Evolutionary conservation across 2,888 invertebrate species (phyloP), one percentile per base, ranked within the genome.

Genomic region (Panopea generosa): DNA sequence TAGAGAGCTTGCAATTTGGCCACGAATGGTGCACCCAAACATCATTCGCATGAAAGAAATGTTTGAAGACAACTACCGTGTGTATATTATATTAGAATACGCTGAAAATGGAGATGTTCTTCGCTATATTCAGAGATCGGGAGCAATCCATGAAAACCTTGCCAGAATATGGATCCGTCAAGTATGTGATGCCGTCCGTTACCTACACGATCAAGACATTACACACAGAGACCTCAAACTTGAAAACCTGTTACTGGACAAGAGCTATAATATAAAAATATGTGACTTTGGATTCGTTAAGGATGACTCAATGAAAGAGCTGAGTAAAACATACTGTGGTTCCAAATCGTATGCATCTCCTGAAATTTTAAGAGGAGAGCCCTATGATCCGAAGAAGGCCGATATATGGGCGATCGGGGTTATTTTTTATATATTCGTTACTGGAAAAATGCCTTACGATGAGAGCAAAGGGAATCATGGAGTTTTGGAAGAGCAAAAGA

Each of bases 21-120:
- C 95, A 47, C 94, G 95, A 84, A 91, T 97, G 61, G 95, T 95
- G 87, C 97, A 97, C 90, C 96, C 96, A 0, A 96, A 97, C 90
- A 94, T 97, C 22, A 94, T 96, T 4, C 95, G 96, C 89, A 95
- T 96, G 22, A 95, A 95, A 82, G 95, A 96, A 88, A 95, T 96
- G 38, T 90, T 97, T 50, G 97, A 97, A 91, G 94, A 96, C 33
- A 94, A 95, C 73, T 57, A 88, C 65, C 77, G 89, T 16, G 88
- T 92, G 4, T 93, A 92, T 75, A 91, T 93, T 88, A 86, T 93
- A 14, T 87, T 93, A 71, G 93, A 93, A 77, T 93, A 89, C 76
- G 93, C 92, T 9, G 84, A 85, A 61, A 89, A 91, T 40, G 93
- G 93, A 6, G 93, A 93, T 79, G 89, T 93, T 60, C 85, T 93